These are phyloP conservation scores for Merops nubicus DNA, from an alignment of 2,113 vertebrate genomes.

Conservation along the genomic window DNA sequence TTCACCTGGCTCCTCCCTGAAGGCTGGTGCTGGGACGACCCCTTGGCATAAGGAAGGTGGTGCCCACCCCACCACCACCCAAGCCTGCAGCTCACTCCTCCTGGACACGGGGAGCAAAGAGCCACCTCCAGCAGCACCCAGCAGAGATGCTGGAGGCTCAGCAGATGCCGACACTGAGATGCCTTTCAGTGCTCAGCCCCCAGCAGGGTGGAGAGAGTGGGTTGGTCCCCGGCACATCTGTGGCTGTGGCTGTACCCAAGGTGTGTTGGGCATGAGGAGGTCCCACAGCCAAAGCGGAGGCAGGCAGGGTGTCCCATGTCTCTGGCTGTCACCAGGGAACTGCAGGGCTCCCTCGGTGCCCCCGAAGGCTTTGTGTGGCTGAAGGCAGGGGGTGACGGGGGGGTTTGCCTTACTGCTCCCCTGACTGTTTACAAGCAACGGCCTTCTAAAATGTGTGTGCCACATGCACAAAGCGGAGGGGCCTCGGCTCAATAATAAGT, in stretches of 20 bases:
- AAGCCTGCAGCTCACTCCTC: background rate
- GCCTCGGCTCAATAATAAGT: slow-evolving; percentile 2
- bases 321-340: background rate
- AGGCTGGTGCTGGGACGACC: background rate
- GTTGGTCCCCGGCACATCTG: background rate
- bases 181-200: background rate
- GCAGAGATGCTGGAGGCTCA: background rate
- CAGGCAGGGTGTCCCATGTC: fast-evolving
- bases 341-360: background rate
- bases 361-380: fast-evolving
- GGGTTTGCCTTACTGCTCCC: background rate
- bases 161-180: background rate
- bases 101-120: background rate
- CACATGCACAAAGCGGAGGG: background rate
- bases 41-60: background rate
- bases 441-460: background rate
- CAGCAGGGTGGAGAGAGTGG: background rate
- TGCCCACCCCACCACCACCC: background rate
- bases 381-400: background rate
- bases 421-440: background rate
- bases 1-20: background rate
- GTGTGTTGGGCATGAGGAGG: background rate
- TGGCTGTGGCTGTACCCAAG: background rate
- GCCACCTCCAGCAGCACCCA: background rate
- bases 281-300: fast-evolving